Percentiles rank a stretch among this genome's conserved stretches.
Evolutionary conservation across 2,113 vertebrate species (phyloP).

Genomic region (Turdus rufiventris): DNA sequence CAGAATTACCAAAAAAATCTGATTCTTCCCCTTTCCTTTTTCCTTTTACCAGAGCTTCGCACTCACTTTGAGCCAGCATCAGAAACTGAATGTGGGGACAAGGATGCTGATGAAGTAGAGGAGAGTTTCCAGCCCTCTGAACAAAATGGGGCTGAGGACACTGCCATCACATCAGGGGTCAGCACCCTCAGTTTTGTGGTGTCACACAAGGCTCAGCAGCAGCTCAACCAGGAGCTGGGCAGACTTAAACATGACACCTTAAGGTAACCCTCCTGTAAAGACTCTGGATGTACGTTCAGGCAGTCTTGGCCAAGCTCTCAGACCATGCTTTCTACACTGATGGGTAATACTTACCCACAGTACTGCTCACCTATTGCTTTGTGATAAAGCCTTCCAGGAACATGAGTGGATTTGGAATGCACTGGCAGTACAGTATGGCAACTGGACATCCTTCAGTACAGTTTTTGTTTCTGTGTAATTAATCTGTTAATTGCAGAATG

Average conservation of each 20-base stretch:
- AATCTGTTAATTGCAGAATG: background rate
- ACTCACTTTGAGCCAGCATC: conserved; percentile 84
- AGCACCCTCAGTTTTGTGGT: conserved; percentile 55
- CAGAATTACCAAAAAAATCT: background rate
- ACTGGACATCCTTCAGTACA: background rate
- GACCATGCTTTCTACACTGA: rapidly evolving
- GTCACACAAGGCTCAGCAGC: conserved; percentile 69
- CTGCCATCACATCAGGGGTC: background rate
- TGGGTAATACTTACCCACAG: rapidly evolving
- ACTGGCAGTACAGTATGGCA: background rate
- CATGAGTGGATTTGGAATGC: background rate
- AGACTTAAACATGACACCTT: conserved; percentile 82
- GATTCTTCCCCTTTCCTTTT: background rate
- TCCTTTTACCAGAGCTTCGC: conserved; percentile 78
- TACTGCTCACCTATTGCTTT: background rate
- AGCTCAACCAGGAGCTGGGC: conserved; percentile 77
- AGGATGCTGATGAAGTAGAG: conserved; percentile 78
- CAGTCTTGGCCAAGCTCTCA: background rate
- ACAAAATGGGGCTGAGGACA: conserved; percentile 40
- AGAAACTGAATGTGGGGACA: conserved; percentile 82
- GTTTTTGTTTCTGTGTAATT: background rate
- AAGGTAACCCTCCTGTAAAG: conserved; percentile 71
- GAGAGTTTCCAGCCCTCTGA: conserved; percentile 68
- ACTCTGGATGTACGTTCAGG: background rate
- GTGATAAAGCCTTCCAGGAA: background rate